Evolutionary conservation across 1,140 invertebrate genomes (phyloP), one percentile per base, ranked within the genome.

Genomic region (Chymomyza costata): DNA sequence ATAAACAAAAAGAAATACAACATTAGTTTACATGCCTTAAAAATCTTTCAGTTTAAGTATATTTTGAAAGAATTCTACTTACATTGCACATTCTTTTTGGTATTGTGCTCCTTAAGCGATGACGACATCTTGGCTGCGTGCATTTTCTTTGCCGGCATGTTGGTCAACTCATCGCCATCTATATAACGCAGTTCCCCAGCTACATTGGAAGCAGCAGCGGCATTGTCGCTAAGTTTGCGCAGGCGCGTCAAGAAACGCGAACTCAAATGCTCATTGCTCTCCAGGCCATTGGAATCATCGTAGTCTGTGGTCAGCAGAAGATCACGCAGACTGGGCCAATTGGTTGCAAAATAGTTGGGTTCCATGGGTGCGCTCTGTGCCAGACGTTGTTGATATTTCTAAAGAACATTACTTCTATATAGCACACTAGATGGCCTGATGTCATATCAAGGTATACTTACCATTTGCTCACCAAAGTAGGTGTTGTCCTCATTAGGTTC

Each of bases 81-180:
- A 84, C 82, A 83, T 55, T 84, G 82, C 15, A 82, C 76, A 62
- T 84, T 84, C 51, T 83, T 84, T 35, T 84, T 84, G 51, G 56
- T 74, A 37, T 63, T 81, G 21, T 83, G 82, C 38, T 80, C 70
- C 21, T 83, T 80, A 10, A 46, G 15, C 0, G 55, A 38, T 0
- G 41, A 21, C 21, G 40, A 30, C 18, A 63, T 38, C 21, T 49
- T 57, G 13, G 15, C 50, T 8, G 56, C 17, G 28, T 25, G 39
- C n/a, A 65, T 30, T 45, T 76, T 76, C 57, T 76, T 76, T 25
- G 32, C 25, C 25, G 56, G 61, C 37, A 76, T 46, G n/a, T 44
- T 45, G 11, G 70, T 49, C n/a, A 65, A 16, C 1, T 49, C 61
- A 34, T 51, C 52, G 7, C 65, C 41, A 15, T 54, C 18, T 25